Evolutionary conservation across 1,140 invertebrate species (phyloP).

Genomic region (Ips nitidus): DNA sequence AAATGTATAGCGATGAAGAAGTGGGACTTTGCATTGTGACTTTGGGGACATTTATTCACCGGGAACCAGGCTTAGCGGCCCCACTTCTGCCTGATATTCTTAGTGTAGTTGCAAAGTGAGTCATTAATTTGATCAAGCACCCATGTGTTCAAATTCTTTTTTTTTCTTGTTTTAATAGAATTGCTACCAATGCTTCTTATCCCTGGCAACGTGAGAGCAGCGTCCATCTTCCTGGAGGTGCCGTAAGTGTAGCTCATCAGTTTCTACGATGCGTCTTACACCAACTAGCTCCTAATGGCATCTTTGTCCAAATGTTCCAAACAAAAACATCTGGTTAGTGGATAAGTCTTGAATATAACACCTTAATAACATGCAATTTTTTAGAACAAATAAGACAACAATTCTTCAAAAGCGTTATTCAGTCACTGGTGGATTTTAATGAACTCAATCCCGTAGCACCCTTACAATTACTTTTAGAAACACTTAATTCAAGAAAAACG

Average conservation of each 20-base stretch:
- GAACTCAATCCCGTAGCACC: slow-evolving; percentile 95
- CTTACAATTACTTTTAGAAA: slow-evolving; percentile 87
- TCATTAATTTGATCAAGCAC: not conserved
- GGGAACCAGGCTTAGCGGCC: slow-evolving; percentile 91
- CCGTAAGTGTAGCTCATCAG: slow-evolving; percentile 92
- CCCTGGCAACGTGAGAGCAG: slow-evolving; percentile 92
- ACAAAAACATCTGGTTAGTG: slow-evolving; percentile 75
- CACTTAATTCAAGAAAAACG: slow-evolving; percentile 85
- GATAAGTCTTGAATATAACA: too few species aligned
- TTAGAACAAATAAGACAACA: slow-evolving; percentile 67
- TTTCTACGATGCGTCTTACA: slow-evolving; percentile 95
- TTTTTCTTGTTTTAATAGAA: slow-evolving; percentile 54
- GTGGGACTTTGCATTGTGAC: slow-evolving; percentile 92
- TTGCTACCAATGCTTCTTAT: slow-evolving; percentile 73
- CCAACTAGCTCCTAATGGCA: slow-evolving; percentile 92
- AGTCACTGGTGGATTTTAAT: slow-evolving; percentile 93
- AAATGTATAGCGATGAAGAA: slow-evolving; percentile 97
- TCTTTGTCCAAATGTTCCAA: slow-evolving; percentile 95
- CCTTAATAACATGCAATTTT: not conserved
- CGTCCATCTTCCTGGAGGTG: slow-evolving; percentile 84
- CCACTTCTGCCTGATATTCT: slow-evolving; percentile 91
- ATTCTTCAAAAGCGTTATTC: slow-evolving; percentile 92
- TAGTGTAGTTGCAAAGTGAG: slow-evolving; percentile 80
- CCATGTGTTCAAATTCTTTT: not conserved
- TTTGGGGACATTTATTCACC: slow-evolving; percentile 92